Percentiles rank a stretch among this genome's conserved stretches.
phyloP scores from a whole-genome alignment of 2,888 invertebrate species.

The Congeria kusceri region DNA sequence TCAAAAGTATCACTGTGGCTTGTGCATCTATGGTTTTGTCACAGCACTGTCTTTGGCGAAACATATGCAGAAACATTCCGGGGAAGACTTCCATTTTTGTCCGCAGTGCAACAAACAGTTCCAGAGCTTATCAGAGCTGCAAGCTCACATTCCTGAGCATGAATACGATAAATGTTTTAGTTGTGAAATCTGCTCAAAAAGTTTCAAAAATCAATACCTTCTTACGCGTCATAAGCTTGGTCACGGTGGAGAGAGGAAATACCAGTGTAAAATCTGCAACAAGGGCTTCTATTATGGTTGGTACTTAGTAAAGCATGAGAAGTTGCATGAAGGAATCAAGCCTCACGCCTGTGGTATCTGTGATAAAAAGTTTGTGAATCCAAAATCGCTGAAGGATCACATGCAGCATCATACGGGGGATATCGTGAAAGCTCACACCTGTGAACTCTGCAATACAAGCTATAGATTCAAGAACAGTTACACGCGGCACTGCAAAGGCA shows the following conservation, averaged over 20 bases:
- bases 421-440: neutral
- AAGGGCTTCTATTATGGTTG: neutral
- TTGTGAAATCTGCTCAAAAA: neutral
- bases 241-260: neutral
- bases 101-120: neutral
- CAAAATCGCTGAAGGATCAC: neutral
- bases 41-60: neutral
- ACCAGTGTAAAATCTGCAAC: neutral
- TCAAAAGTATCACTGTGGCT: neutral
- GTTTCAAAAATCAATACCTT: neutral
- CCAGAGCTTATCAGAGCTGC: neutral
- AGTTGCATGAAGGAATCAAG: neutral
- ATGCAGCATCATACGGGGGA: constrained; percentile 1
- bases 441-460: neutral
- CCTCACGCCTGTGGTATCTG: constrained; percentile 1
- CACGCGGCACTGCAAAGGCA: neutral
- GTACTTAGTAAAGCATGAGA: neutral
- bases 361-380: neutral
- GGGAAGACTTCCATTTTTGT: neutral
- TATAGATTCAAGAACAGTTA: neutral
- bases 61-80: neutral
- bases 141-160: neutral
- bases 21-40: neutral
- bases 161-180: neutral
- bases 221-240: neutral